phyloP scores from a whole-genome alignment of 1,140 invertebrate species.

The Solen grandis region DNA sequence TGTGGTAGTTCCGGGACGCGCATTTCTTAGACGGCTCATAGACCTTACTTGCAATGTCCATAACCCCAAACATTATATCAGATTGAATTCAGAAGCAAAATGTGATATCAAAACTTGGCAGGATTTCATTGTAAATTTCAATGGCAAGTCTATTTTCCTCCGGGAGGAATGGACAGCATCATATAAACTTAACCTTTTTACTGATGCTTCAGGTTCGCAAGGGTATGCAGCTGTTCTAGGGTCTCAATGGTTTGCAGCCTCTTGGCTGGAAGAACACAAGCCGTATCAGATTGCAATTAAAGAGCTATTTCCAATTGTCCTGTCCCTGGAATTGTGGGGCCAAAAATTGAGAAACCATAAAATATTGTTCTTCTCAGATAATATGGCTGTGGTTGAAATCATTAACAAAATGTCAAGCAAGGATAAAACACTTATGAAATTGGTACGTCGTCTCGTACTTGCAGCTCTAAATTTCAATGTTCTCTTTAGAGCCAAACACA shows the following conservation, averaged over 20 bases:
- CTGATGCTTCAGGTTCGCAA: slow-evolving; percentile 26
- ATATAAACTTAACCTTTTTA: slow-evolving; percentile 12
- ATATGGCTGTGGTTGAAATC: slow-evolving; percentile 56
- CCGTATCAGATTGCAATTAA: slow-evolving; percentile 34
- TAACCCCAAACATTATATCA: slow-evolving; percentile 12
- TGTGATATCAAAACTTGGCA: slow-evolving; percentile 52
- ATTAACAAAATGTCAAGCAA: slow-evolving; percentile 58
- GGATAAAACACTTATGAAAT: no score
- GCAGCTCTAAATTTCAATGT: slow-evolving; percentile 44
- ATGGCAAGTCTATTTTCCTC: slow-evolving; percentile 41
- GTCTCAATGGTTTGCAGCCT: slow-evolving; percentile 26
- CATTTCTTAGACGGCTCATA: slow-evolving; percentile 39
- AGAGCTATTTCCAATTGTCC: slow-evolving; percentile 56
- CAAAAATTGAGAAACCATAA: slow-evolving; percentile 41
- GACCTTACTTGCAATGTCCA: slow-evolving; percentile 33
- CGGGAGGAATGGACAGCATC: slow-evolving; percentile 9
- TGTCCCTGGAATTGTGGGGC: slow-evolving; percentile 54
- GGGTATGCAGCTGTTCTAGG: slow-evolving; percentile 34
- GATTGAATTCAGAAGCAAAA: slow-evolving; percentile 20
- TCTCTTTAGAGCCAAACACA: slow-evolving; percentile 53
- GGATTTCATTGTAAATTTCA: slow-evolving; percentile 42
- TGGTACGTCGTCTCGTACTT: slow-evolving; percentile 55
- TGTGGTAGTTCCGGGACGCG: slow-evolving; percentile 29
- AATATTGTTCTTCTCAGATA: slow-evolving; percentile 61
- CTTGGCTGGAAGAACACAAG: slow-evolving; percentile 5